Evolutionary conservation across 2,113 vertebrate genomes (phyloP).

Genomic region (Tonatia bakeri): DNA sequence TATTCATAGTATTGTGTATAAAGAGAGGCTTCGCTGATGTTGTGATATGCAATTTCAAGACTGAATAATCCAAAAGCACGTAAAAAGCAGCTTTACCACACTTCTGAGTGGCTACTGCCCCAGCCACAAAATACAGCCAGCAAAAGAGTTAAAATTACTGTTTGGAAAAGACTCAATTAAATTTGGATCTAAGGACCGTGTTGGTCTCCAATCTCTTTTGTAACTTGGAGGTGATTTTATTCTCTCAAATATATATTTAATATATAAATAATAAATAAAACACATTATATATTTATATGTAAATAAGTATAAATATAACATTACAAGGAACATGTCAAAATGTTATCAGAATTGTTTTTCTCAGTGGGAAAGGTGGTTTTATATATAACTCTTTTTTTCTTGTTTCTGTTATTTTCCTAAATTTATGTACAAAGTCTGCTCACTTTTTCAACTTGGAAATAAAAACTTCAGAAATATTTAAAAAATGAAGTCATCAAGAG

Average conservation of each 20-base stretch:
- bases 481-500: background rate
- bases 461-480: background rate
- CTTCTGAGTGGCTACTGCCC: background rate
- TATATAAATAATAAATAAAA: background rate
- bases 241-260: background rate
- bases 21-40: background rate
- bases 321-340: background rate
- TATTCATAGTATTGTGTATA: background rate
- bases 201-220: background rate
- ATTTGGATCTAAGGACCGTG: background rate
- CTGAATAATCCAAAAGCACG: background rate
- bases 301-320: background rate
- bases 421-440: background rate
- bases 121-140: background rate
- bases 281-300: background rate
- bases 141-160: background rate
- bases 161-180: background rate
- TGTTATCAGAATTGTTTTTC: background rate
- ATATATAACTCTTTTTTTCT: background rate
- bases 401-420: background rate
- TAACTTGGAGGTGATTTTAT: background rate
- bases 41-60: background rate
- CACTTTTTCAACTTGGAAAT: background rate
- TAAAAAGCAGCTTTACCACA: background rate
- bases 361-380: background rate